Base-by-base conservation (phyloP, 2,797 vertebrate genomes). In the Heteromormyrus szaboi region DNA sequence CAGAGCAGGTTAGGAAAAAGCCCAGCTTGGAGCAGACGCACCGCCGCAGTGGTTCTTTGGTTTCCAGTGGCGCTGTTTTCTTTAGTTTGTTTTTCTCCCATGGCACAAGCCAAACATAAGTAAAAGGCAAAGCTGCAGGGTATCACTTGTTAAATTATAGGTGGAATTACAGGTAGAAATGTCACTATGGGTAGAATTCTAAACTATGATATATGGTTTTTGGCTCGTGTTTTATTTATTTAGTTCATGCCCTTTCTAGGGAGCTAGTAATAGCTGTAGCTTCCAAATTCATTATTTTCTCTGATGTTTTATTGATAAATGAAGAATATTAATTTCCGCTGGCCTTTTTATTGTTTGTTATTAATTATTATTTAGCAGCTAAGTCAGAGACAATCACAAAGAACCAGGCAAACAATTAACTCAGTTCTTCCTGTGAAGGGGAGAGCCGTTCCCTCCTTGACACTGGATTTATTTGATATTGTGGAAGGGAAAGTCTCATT, bases 391-490 rank as follows among this genome's bases (percentile, higher is more conserved):
- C 2, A 17, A 84, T 72, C 90, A 88, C 91, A 91, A 90, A 89
- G 44, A 89, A 88, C 56, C 68, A 33, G 22, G 3, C 87, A 79
- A 91, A 89, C 91, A 89, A 90, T 85, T 90, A 91, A 86, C 88
- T 50, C 88, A 84, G 25, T 87, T 68, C 33, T 76, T 83, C 81
- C 90, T 91, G 88, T 88, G 6, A 76, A 76, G 37, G 33, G 4
- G 68, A 76, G 68, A 17, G 33, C 7, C 37, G 5, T 41, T 41
- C 88, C 89, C 85, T 53, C 53, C 84, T 65, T 12, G n/a, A 89
- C 89, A 79, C 85, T 88, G 48, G 41, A 56, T 89, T 68, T 88
- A 86, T 91, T 91, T 91, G 85, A 91, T 91, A 90, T 37, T 79
- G 6, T 44, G 46, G 89, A 87, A 90, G 89, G 17, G 89, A 89